Evolutionary conservation across 2,797 vertebrate species (phyloP), one percentile per base, ranked within the genome.

Genomic region (Eupleurogrammus muticus): DNA sequence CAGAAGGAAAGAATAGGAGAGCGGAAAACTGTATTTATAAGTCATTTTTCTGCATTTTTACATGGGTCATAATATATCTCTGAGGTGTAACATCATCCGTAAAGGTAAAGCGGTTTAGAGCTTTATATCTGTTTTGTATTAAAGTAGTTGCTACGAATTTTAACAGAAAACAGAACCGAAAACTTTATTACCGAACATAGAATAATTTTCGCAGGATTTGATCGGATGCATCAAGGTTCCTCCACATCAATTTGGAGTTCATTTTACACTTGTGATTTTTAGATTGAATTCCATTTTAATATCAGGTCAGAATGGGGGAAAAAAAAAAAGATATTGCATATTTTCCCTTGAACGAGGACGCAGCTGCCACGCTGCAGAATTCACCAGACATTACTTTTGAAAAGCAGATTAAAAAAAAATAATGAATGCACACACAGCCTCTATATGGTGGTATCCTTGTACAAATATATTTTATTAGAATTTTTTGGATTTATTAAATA

Each of bases 221-320:
- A 60, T 48, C 23, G 32, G 14, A 58, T 61, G 2, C 21, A 34
- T 53, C 4, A 6, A 66, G 36, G 36, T 48, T 55, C 55, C 13
- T 59, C 23, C 12, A 11, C 65, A 79, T 77, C 38, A 71, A 20
- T 70, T 66, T 47, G 48, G 24, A 51, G 40, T 49, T 76, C 3
- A 48, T 68, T 52, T 63, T 44, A 52, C n/a, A 70, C 23, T 36
- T 73, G 51, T 53, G 32, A 66, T 53, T 78, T 80, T 79, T 42
- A 71, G n/a, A 86, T 62, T 63, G 23, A 75, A 70, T 76, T 59
- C 60, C 14, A 67, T 53, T 53, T 73, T 66, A 32, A 66, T 81
- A 60, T 66, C 44, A 56, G 55, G 47, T 76, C 17, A 44, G 4
- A 60, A 24, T 77, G 28, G 72, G n/a, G n/a, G n/a, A n/a, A n/a